Conservation (phyloP, 2,797 vertebrate genomes). For the Tapirus indicus region DNA sequence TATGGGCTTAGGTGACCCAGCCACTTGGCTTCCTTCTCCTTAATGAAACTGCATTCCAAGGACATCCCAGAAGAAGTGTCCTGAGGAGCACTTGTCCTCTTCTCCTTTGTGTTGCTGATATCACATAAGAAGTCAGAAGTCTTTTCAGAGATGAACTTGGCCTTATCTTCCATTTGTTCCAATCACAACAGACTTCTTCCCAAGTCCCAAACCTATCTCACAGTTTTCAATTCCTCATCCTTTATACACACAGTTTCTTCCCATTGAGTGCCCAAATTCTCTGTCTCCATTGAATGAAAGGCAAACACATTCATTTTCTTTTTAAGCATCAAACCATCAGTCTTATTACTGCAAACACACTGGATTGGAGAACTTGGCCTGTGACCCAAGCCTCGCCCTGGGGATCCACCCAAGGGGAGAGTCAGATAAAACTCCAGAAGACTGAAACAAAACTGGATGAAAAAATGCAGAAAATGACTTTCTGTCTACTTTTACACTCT, state of each 20-base stretch:
- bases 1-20: not conserved
- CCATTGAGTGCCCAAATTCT: not conserved
- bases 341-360: not conserved
- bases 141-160: not conserved
- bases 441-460: constrained; percentile 6
- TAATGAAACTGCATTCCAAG: not conserved
- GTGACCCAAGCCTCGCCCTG: not conserved
- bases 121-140: not conserved
- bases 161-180: not conserved
- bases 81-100: not conserved
- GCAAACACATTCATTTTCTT: not conserved
- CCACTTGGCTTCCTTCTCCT: not conserved
- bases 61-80: not conserved
- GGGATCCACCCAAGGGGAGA: not conserved
- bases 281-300: not conserved
- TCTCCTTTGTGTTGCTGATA: not conserved
- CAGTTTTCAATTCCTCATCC: not conserved
- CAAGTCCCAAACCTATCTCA: not conserved
- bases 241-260: not conserved
- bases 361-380: constrained; percentile 1
- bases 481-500: not conserved
- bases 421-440: not conserved
- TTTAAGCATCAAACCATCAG: not conserved
- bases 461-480: constrained; percentile 55
- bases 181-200: not conserved